Base-by-base conservation (phyloP, 2,797 vertebrate genomes). In the Toxotes lorentzi region DNA sequence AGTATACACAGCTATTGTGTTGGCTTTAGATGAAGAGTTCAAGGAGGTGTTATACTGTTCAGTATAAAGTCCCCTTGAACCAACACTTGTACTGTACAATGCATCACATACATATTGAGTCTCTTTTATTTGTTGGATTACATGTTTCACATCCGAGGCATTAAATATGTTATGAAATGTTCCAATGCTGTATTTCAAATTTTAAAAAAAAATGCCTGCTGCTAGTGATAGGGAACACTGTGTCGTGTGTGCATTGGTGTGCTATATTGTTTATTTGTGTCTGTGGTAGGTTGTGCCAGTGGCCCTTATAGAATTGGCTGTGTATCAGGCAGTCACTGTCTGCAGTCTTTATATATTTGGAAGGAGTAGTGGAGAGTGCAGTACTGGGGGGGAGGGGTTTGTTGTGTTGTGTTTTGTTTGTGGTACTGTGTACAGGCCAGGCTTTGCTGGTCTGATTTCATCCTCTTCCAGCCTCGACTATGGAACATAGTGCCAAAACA, bases 221-320 rank as follows among this genome's bases (percentile, higher is more conserved):
- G 13, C 17, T 34, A 8, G 17, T 24, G 17, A 76, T 23, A 17
- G 41, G 14, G 12, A 11, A 27, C 38, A 70, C 54, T 10, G 23
- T 13, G 30, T 79, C 12, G 4, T 41, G 14, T 56, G 53, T 50
- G 12, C n/a, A 1, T 56, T 1, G 21, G 53, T 41, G 65, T 32
- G 50, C 40, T 62, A 4, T 24, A 58, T 41, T 45, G 1, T 38
- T 73, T 62, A 57, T 48, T 61, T 79, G 58, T 57, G 21, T 54
- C 43, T 41, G 34, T 43, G 67, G 64, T 47, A 35, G 35, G 61
- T 74, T 54, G 35, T 54, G 38, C 27, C 27, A 30, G 27, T 53
- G 45, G 38, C 38, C 35, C 35, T 40, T 11, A 24, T 58, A 32
- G 66, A 30, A 30, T 7, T 70, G 1, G 40, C 54, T 66, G 21